These are phyloP conservation scores for Syngnathus acus DNA, from an alignment of 2,797 vertebrate genomes.

Conservation along the genomic window DNA sequence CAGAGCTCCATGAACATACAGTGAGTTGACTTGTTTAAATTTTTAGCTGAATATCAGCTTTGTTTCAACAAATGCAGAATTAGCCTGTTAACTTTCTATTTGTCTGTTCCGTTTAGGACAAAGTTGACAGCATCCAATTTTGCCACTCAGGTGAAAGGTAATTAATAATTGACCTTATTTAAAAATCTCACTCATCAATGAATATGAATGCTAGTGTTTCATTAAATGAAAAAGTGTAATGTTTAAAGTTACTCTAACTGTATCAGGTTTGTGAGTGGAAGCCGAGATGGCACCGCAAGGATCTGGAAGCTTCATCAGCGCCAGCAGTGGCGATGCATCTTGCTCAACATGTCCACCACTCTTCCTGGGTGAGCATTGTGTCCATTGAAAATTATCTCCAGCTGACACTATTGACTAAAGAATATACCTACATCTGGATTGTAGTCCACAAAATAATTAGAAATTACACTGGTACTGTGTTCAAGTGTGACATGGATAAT, in stretches of 20 bases:
- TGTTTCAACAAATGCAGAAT: neutral
- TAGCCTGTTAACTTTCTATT: neutral
- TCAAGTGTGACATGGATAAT: neutral
- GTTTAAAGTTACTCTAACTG: neutral
- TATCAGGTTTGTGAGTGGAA: conserved; percentile 92
- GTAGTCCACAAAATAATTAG: neutral
- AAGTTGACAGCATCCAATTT: conserved; percentile 98
- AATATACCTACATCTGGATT: neutral
- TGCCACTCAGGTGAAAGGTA: conserved; percentile 91
- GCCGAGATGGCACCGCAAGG: conserved; percentile 90
- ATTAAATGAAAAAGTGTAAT: neutral
- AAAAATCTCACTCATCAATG: neutral
- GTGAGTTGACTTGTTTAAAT: conserved; percentile 63
- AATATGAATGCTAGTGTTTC: neutral
- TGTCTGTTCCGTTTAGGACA: conserved; percentile 73
- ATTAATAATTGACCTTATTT: conserved; percentile 11
- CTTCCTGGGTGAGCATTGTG: conserved; percentile 75
- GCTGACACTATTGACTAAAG: neutral
- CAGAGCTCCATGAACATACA: conserved; percentile 90
- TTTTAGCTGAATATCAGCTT: neutral
- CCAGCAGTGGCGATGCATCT: conserved; percentile 84
- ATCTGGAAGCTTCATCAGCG: conserved; percentile 87
- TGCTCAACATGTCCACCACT: conserved; percentile 86
- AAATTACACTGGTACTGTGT: neutral
- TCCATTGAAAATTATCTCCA: neutral